These are phyloP conservation scores for Odontocerum albicorne DNA, from an alignment of 2,888 invertebrate species.

Conservation along the genomic window DNA sequence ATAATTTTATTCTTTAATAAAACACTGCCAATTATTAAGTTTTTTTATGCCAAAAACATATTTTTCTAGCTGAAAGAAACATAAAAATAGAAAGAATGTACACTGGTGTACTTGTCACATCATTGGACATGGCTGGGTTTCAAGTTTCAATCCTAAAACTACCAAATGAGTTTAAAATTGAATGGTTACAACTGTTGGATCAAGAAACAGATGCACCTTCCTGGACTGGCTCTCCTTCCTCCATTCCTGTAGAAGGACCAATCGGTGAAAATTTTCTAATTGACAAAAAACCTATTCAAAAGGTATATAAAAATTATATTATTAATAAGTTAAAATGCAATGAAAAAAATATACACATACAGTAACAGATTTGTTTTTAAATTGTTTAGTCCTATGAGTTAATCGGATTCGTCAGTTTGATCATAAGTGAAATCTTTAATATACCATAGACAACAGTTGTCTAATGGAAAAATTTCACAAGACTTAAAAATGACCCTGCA, in stretches of 20 bases:
- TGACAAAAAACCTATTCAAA: neutral
- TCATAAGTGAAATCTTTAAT: too few relatives aligned
- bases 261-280: neutral
- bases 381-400: too few relatives aligned
- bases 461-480: too few relatives aligned
- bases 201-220: constrained; percentile 58
- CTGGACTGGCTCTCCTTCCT: constrained; percentile 56
- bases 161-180: constrained; percentile 46
- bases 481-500: too few relatives aligned
- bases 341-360: too few relatives aligned
- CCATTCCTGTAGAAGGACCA: constrained; percentile 4
- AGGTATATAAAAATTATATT: neutral
- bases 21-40: too few relatives aligned
- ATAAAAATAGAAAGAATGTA: constrained; percentile 58
- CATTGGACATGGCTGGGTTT: constrained; percentile 77
- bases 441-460: too few relatives aligned
- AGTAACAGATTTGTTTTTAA: too few relatives aligned
- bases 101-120: constrained; percentile 67
- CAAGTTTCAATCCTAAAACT: constrained; percentile 70
- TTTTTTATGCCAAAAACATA: neutral
- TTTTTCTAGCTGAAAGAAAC: constrained; percentile 4
- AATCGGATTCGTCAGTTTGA: too few relatives aligned
- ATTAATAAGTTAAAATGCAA: too few relatives aligned
- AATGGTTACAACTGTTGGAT: constrained; percentile 62
- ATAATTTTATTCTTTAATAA: too few relatives aligned